phyloP scores from a whole-genome alignment of 2,888 invertebrate species.

The Oligia latruncula region DNA sequence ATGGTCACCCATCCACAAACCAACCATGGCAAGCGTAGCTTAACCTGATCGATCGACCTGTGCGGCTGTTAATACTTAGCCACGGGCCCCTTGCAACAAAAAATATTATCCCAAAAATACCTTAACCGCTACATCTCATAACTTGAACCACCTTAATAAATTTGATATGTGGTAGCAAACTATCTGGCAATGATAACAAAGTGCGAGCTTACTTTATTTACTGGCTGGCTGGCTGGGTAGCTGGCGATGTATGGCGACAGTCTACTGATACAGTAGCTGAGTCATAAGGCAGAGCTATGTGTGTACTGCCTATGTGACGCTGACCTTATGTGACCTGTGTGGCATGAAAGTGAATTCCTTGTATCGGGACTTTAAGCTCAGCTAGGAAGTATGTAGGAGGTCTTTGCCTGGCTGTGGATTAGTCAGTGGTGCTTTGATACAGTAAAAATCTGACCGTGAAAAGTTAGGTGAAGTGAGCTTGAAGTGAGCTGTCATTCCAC shows the following conservation, averaged over 20 bases:
- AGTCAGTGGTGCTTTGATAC: not conserved
- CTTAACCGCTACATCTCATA: not conserved
- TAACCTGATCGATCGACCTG: no score
- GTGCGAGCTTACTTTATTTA: constrained; percentile 65
- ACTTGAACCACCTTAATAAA: constrained; percentile 36
- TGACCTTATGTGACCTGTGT: constrained; percentile 47
- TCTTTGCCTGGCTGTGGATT: not conserved
- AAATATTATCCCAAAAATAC: no score
- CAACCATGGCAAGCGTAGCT: no score
- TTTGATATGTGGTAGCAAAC: constrained; percentile 68
- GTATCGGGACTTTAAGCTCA: not conserved
- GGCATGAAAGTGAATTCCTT: constrained; percentile 28
- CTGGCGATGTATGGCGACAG: constrained; percentile 62
- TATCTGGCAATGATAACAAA: constrained; percentile 66
- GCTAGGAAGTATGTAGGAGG: not conserved
- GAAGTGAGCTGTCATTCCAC: no score
- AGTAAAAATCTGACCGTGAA: not conserved
- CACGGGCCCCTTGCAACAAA: no score
- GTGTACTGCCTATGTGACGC: constrained; percentile 18
- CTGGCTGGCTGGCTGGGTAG: constrained; percentile 45
- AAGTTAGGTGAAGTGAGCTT: no score
- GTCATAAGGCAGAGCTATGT: constrained; percentile 43
- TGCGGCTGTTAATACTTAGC: no score
- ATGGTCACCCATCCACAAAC: no score
- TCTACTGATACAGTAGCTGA: constrained; percentile 68